Evolutionary conservation across 2,797 vertebrate species (phyloP).

Genomic region (Cyprinodon diabolis): DNA sequence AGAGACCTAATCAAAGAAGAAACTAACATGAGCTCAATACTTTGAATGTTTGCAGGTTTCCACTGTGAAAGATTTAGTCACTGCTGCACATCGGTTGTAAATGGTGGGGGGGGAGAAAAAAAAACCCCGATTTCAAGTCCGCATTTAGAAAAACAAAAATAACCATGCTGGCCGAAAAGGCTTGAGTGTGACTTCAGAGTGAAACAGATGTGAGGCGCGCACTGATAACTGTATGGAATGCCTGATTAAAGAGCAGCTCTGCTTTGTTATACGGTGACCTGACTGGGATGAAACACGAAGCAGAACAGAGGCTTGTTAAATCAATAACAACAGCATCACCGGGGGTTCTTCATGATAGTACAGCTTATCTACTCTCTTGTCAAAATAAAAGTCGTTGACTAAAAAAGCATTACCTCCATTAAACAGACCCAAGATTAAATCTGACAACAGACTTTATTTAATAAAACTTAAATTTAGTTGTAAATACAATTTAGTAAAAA

Average conservation of each 20-base stretch:
- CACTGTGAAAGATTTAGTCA: conserved; percentile 48
- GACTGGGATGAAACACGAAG: neutral
- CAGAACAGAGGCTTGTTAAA: conserved; percentile 25
- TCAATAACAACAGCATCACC: neutral
- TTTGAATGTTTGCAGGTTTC: conserved; percentile 44
- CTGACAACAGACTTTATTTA: too few relatives aligned
- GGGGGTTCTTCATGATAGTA: neutral
- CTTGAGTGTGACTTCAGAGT: conserved; percentile 51
- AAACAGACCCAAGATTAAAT: too few relatives aligned
- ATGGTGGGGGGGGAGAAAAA: conserved; percentile 29
- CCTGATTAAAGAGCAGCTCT: conserved; percentile 10
- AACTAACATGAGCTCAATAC: conserved; percentile 33
- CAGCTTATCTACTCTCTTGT: neutral
- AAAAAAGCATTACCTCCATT: too few relatives aligned
- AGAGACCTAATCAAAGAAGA: conserved; percentile 60
- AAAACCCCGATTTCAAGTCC: conserved; percentile 27
- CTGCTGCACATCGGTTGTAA: conserved; percentile 43
- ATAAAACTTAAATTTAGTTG: too few relatives aligned
- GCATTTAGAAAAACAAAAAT: conserved; percentile 51
- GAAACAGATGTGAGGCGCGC: conserved; percentile 12
- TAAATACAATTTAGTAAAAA: too few relatives aligned
- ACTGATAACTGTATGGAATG: conserved; percentile 30
- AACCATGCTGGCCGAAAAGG: conserved; percentile 53
- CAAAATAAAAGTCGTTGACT: neutral
- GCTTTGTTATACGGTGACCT: conserved; percentile 13